Evolutionary conservation across 1,140 invertebrate species (phyloP).

Genomic region (Apis dorsata): DNA sequence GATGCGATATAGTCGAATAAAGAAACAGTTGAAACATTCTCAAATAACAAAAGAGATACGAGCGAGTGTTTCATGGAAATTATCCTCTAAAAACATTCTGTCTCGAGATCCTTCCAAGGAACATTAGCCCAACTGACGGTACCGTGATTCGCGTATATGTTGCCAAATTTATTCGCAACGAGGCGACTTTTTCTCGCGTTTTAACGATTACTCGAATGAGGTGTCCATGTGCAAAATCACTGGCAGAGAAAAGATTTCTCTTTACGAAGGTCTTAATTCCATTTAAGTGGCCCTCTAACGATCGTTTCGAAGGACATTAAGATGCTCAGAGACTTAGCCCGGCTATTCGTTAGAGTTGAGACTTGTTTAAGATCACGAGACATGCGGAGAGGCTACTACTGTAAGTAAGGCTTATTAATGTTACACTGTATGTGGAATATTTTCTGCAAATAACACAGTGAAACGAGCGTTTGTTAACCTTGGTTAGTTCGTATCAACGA

Average conservation of each 20-base stretch:
- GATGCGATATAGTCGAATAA: background rate
- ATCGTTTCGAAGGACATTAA: slow-evolving; percentile 41
- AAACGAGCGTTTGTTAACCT: background rate
- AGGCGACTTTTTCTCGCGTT: slow-evolving; percentile 12
- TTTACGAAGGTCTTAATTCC: slow-evolving; percentile 26
- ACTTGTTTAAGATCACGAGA: slow-evolving; percentile 14
- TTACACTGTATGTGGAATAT: background rate
- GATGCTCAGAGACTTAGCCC: background rate
- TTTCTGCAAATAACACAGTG: slow-evolving; percentile 16
- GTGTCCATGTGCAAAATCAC: background rate
- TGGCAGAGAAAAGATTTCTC: background rate
- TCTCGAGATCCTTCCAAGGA: background rate
- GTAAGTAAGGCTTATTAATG: slow-evolving; percentile 7
- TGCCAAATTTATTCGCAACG: background rate
- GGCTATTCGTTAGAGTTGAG: slow-evolving; percentile 27
- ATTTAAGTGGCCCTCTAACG: slow-evolving; percentile 34
- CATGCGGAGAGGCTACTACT: background rate
- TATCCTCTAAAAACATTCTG: background rate
- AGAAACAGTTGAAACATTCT: background rate
- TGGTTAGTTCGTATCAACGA: background rate
- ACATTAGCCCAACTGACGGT: background rate
- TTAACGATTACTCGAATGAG: slow-evolving; percentile 14
- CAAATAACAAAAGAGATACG: slow-evolving; percentile 6
- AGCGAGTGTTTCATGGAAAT: slow-evolving; percentile 20
- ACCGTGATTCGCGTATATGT: background rate